Conservation (phyloP, 2,113 vertebrate genomes). For the Gnathonemus echidnorhynchus region DNA sequence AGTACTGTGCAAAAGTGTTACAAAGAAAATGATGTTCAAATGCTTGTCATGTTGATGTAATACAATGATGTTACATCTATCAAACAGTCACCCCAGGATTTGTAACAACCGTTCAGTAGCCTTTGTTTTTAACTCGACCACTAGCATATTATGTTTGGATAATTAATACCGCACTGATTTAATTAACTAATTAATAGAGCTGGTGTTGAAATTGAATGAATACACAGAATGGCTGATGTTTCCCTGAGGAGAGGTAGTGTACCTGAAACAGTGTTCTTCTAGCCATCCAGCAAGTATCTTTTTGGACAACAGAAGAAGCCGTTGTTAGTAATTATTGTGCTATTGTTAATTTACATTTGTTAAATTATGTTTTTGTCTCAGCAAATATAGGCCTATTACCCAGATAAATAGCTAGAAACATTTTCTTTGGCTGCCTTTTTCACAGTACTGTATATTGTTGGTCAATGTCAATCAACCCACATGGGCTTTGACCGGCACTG, state of each 20-base stretch:
- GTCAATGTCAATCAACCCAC: neutral
- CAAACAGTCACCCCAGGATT: neutral
- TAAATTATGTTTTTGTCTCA: neutral
- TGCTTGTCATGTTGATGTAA: neutral
- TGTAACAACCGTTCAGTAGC: neutral
- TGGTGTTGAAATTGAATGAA: neutral
- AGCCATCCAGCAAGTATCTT: neutral
- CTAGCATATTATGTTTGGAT: neutral
- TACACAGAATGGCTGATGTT: neutral
- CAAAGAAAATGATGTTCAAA: neutral
- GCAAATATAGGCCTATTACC: neutral
- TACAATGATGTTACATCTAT: no score
- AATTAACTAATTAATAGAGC: no score
- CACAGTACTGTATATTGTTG: neutral
- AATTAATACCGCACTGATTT: neutral
- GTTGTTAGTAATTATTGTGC: neutral
- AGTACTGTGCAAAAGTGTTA: neutral
- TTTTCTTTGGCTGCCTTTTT: neutral
- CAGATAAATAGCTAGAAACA: neutral
- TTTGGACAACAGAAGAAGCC: neutral
- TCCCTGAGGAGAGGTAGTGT: neutral
- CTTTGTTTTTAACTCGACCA: neutral
- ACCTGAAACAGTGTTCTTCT: neutral
- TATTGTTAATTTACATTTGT: neutral
- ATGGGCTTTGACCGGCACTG: neutral